phyloP scores from a whole-genome alignment of 2,888 invertebrate genomes.

The Malacosoma neustria region DNA sequence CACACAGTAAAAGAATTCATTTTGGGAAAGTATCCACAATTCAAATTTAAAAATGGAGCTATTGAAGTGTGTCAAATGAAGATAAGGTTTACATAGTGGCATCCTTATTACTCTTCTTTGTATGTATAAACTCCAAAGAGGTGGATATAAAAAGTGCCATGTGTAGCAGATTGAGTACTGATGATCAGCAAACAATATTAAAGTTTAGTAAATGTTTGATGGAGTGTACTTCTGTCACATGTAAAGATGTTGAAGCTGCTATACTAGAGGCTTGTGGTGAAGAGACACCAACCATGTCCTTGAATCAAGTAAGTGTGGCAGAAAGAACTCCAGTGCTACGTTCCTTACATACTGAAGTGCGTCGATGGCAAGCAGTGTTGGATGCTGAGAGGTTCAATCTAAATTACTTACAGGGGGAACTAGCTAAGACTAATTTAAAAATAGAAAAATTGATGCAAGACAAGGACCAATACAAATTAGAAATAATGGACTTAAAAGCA shows the following conservation, averaged over 20 bases:
- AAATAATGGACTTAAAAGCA: constrained; percentile 47
- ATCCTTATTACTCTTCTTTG: constrained; percentile 67
- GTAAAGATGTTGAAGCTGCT: constrained; percentile 52
- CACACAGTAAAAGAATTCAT: constrained; percentile 52
- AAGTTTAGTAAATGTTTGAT: constrained; percentile 69
- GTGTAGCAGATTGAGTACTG: constrained; percentile 64
- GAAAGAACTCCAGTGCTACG: constrained; percentile 58
- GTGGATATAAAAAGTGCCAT: constrained; percentile 68
- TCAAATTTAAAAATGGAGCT: constrained; percentile 51
- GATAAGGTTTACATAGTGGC: constrained; percentile 53
- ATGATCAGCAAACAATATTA: constrained; percentile 70
- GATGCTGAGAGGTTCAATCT: constrained; percentile 78
- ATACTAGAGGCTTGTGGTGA: constrained; percentile 56
- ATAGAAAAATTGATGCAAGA: constrained; percentile 68
- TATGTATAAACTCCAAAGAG: constrained; percentile 70
- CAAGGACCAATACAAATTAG: constrained; percentile 53
- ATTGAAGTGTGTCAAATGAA: constrained; percentile 30
- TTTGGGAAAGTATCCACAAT: constrained; percentile 64
- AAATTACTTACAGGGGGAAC: constrained; percentile 75
- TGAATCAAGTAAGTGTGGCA: constrained; percentile 21
- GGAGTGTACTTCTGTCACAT: constrained; percentile 52
- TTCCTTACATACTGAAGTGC: constrained; percentile 59
- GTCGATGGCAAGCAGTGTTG: constrained; percentile 70
- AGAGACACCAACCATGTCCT: constrained; percentile 24
- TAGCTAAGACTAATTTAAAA: constrained; percentile 66